Conservation (phyloP, 2,888 invertebrate genomes). For the Deilephila porcellus region DNA sequence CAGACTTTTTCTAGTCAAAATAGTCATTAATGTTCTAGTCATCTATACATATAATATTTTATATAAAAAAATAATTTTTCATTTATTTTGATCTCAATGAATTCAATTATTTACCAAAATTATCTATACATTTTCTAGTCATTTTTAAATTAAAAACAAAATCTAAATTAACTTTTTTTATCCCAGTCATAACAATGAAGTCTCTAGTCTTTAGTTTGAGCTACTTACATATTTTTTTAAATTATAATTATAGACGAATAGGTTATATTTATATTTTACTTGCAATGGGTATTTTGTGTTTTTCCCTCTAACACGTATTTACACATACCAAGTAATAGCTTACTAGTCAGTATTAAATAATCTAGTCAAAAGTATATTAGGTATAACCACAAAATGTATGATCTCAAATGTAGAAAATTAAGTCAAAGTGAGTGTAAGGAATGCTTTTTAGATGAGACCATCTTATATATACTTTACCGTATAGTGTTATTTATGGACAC, state of each 20-base stretch:
- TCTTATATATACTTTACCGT: not conserved
- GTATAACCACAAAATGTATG: not conserved
- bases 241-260: not conserved
- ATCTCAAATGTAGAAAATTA: not conserved
- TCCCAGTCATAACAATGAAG: not conserved
- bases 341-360: conserved; percentile 2
- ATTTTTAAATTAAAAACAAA: not conserved
- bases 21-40: conserved; percentile 32
- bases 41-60: too few species aligned
- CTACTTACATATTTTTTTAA: not conserved
- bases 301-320: too few species aligned
- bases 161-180: too few species aligned
- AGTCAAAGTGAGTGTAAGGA: not conserved
- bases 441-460: too few species aligned
- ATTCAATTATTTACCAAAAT: conserved; percentile 16
- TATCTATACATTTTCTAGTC: conserved; percentile 1
- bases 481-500: not conserved
- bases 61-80: too few species aligned
- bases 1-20: not conserved
- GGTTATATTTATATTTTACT: too few species aligned
- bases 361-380: not conserved
- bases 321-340: too few species aligned
- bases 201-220: not conserved
- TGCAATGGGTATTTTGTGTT: too few species aligned
- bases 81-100: conserved; percentile 9